phyloP scores from a whole-genome alignment of 2,888 invertebrate species.

The Lottia scabra region DNA sequence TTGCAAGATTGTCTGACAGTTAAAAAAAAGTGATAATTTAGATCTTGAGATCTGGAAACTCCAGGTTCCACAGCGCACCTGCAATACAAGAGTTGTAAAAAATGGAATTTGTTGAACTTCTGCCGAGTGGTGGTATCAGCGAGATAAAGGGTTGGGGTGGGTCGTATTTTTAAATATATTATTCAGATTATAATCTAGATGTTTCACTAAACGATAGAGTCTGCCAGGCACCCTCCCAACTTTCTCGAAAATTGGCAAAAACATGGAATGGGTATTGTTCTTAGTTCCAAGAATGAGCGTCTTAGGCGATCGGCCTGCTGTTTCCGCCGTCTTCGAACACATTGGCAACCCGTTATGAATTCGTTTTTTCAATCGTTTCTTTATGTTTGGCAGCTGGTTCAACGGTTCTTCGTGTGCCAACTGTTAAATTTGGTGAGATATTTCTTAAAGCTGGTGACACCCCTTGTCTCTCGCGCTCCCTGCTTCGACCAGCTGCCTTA shows the following conservation, averaged over 20 bases:
- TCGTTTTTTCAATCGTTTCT: not conserved
- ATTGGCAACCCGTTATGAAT: not conserved
- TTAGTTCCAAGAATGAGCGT: not conserved
- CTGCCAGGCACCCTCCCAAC: too few species aligned
- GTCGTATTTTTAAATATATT: too few species aligned
- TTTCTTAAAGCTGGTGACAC: not conserved
- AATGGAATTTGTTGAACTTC: too few species aligned
- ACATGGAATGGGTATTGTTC: conserved; percentile 2
- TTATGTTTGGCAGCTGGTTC: not conserved
- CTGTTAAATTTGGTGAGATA: not conserved
- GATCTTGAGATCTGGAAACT: too few species aligned
- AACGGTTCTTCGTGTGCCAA: not conserved
- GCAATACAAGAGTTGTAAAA: too few species aligned
- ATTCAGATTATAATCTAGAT: too few species aligned
- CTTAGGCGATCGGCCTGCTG: conserved; percentile 1
- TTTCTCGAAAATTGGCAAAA: not conserved
- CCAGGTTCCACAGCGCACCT: too few species aligned
- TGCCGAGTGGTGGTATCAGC: too few species aligned
- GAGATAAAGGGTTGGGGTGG: too few species aligned
- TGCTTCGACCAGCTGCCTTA: not conserved
- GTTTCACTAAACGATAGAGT: too few species aligned
- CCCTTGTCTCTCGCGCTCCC: not conserved
- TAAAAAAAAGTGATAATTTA: too few species aligned
- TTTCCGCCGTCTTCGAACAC: not conserved
- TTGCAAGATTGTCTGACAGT: too few species aligned